phyloP scores from a whole-genome alignment of 2,113 vertebrate species.

The Dinomys branickii region DNA sequence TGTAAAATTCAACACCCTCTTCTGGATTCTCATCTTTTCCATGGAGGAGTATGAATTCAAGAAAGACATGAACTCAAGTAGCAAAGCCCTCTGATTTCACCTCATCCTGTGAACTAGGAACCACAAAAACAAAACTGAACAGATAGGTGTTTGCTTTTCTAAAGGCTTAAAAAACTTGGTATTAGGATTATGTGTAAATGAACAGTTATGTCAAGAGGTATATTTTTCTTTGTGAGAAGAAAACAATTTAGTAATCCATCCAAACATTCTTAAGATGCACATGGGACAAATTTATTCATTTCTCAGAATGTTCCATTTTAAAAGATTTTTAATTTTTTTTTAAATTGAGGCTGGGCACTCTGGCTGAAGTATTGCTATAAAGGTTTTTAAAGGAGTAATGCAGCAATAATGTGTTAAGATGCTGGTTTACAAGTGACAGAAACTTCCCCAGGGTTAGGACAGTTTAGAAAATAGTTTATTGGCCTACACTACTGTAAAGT shows the following conservation, averaged over 20 bases:
- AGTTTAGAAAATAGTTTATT: slow-evolving; percentile 23
- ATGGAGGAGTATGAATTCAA: neutral
- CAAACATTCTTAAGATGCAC: neutral
- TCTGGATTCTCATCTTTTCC: neutral
- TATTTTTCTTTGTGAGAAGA: slow-evolving; percentile 14
- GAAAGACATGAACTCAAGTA: neutral
- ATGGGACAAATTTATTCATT: neutral
- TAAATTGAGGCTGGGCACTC: neutral
- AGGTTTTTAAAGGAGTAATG: neutral
- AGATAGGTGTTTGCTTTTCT: slow-evolving; percentile 17
- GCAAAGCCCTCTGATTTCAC: neutral
- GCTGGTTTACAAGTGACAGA: slow-evolving; percentile 19
- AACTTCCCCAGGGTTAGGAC: neutral
- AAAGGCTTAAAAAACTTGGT: neutral
- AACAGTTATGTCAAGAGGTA: neutral
- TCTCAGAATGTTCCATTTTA: slow-evolving; percentile 51
- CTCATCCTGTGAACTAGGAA: neutral
- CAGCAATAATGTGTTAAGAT: neutral
- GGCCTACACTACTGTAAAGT: neutral
- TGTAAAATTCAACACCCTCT: neutral
- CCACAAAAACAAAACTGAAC: neutral
- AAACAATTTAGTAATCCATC: neutral
- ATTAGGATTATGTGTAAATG: neutral
- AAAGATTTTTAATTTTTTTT: slow-evolving; percentile 25
- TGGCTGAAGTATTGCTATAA: slow-evolving; percentile 48